A percentile compares a stretch with the other conserved stretches of the same genome.
Conservation (phyloP, 2,888 invertebrate species). For the Leistus spinibarbis region DNA sequence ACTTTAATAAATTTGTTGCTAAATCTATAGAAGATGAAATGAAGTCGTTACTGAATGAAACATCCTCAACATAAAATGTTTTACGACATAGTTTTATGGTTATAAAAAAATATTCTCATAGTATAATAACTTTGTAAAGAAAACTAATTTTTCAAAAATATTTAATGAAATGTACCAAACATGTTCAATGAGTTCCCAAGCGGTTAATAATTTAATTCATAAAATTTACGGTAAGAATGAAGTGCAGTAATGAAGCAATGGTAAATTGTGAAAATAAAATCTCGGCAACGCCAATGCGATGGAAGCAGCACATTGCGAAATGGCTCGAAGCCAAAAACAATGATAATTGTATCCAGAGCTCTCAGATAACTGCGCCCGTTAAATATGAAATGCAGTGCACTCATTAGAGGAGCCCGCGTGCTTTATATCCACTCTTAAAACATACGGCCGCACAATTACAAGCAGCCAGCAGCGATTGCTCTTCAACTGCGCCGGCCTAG, state of each 20-base stretch:
- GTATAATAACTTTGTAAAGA: no score
- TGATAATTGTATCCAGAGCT: slow-evolving; percentile 32
- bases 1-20: no score
- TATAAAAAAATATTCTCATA: no score
- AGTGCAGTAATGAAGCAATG: background rate
- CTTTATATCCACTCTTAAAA: background rate
- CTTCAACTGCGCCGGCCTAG: background rate
- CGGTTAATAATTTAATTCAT: background rate
- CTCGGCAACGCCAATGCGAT: slow-evolving; percentile 1
- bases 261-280: background rate
- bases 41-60: no score
- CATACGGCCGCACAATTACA: background rate
- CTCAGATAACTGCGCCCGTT: slow-evolving; percentile 20
- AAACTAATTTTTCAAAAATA: background rate
- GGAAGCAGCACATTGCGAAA: slow-evolving; percentile 8
- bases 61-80: no score
- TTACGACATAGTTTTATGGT: no score
- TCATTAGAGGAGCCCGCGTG: slow-evolving; percentile 5
- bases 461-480: background rate
- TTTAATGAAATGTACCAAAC: background rate
- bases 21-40: no score
- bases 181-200: background rate
- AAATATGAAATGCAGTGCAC: slow-evolving; percentile 23
- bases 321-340: slow-evolving; percentile 35
- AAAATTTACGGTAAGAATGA: background rate